phyloP scores from a whole-genome alignment of 92 coral and sea anemone species.

The Parazoanthus atlanticus region DNA sequence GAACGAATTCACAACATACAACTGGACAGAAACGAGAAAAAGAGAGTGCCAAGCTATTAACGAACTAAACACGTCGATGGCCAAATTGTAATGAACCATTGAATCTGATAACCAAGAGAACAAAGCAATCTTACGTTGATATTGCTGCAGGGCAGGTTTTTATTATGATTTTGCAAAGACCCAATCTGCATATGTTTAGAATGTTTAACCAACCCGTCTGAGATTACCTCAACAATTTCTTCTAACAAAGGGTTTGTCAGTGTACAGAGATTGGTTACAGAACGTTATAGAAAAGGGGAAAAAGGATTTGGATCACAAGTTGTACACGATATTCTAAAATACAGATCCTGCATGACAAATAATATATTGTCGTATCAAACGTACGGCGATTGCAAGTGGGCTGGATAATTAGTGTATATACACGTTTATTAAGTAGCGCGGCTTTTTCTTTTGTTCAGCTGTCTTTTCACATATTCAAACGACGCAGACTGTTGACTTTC shows the following conservation, averaged over 20 bases:
- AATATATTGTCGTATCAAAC: too few species aligned
- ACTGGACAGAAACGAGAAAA: background rate
- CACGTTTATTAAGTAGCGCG: background rate
- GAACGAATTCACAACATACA: background rate
- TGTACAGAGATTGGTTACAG: background rate
- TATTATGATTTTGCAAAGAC: constrained; percentile 22
- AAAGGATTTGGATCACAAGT: background rate
- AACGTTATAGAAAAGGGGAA: background rate
- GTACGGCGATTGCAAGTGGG: background rate
- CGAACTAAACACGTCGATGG: background rate
- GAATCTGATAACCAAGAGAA: background rate
- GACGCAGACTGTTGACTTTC: constrained; percentile 1
- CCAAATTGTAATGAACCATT: constrained; percentile 8
- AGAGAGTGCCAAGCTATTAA: background rate
- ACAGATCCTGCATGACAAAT: background rate
- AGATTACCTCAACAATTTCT: background rate
- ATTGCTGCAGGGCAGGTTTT: constrained; percentile 20
- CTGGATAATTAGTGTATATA: constrained; percentile 19
- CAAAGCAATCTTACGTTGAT: background rate
- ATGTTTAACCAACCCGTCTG: background rate
- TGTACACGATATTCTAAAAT: background rate
- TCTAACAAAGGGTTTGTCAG: background rate
- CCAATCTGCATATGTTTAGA: constrained; percentile 21
- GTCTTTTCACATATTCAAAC: constrained; percentile 33
- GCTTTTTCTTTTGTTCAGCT: constrained; percentile 4